Base-by-base conservation (phyloP, 2,888 invertebrate species). In the Abrostola tripartita region DNA sequence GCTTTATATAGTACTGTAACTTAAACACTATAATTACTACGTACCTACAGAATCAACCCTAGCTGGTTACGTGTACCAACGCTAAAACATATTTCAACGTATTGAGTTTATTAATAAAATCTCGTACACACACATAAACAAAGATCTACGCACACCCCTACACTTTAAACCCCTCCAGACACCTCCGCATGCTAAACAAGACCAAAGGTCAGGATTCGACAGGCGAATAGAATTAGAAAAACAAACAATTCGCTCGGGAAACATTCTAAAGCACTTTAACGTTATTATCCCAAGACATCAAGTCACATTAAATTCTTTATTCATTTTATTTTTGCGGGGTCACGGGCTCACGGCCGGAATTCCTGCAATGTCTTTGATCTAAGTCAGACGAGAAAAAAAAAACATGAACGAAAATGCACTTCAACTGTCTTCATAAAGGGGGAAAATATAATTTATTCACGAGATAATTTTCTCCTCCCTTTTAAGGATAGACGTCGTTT, bases 401-500 rank as follows among this genome's bases (percentile, higher is more conserved):
- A 92, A 90, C 68, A 74, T 88, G 88, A 90, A 90, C 90, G 89
- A 90, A 93, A 94, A 94, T 93, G 94, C 93, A 94, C 92, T 94
- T 90, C 89, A 91, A 86, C 90, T 90, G 92, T 93, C 94, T 94
- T 94, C 90, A 93, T 94, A 92, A 93, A 92, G 90, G 92, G 92
- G 90, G 88, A 89, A 90, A 92, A 93, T 93, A 93, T 94, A 93
- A 94, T 94, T 94, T 94, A 94, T 94, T 94, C 94, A 94, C 88
- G 90, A 93, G 93, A 94, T 94, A 94, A 94, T 94, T 94, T 93
- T 92, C 94, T 93, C 89, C 89, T 90, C 90, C 90, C 91, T 90
- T 89, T 87, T 87, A 89, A 89, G 87, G 88, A 88, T 85, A 90
- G 90, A 84, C 87, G 82, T 70, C 88, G 88, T 88, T 92, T 90